phyloP scores from a whole-genome alignment of 2,888 invertebrate species.

The Thecophora atra region DNA sequence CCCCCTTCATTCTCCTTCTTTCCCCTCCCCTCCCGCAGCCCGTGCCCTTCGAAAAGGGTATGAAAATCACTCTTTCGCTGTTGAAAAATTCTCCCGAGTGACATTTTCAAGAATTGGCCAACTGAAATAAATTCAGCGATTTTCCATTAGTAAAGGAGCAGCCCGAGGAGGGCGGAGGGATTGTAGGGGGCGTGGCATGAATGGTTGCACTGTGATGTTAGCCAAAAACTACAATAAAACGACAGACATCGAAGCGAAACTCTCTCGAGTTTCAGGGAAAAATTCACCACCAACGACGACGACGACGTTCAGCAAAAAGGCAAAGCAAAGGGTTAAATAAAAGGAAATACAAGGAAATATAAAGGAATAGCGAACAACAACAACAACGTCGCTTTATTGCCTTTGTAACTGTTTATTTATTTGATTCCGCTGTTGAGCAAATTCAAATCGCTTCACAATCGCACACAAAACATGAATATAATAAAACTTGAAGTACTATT shows the following conservation, averaged over 20 bases:
- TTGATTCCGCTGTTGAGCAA: slow-evolving; percentile 45
- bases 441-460: slow-evolving; percentile 40
- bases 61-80: slow-evolving; percentile 38
- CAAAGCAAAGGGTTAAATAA: slow-evolving; percentile 24
- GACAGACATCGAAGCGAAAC: neutral
- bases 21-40: no score
- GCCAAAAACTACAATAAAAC: slow-evolving; percentile 8
- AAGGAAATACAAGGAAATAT: slow-evolving; percentile 24
- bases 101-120: slow-evolving; percentile 63
- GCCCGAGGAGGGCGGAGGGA: slow-evolving; percentile 32
- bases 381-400: slow-evolving; percentile 9
- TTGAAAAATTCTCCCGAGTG: slow-evolving; percentile 63
- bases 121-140: slow-evolving; percentile 60
- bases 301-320: neutral
- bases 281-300: slow-evolving; percentile 28
- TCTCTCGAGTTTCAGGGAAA: neutral
- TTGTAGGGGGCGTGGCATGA: slow-evolving; percentile 8
- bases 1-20: no score
- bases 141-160: slow-evolving; percentile 45
- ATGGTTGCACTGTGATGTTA: neutral
- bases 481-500: slow-evolving; percentile 62
- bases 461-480: slow-evolving; percentile 36
- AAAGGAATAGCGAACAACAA: slow-evolving; percentile 32
- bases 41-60: slow-evolving; percentile 39
- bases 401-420: slow-evolving; percentile 45